Conservation (phyloP, 2,888 invertebrate species). For the Tortrix viridana region DNA sequence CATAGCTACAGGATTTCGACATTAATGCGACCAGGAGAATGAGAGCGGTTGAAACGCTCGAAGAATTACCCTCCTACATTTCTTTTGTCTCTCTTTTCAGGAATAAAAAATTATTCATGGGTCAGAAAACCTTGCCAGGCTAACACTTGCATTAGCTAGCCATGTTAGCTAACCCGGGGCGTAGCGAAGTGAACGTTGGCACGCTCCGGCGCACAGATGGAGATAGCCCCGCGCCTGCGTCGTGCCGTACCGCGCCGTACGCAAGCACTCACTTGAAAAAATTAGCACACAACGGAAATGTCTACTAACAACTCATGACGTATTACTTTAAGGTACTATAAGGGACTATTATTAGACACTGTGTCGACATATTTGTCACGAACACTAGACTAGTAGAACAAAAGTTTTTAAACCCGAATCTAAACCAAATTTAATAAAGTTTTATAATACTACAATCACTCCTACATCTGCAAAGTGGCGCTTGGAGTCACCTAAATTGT, state of each 20-base stretch:
- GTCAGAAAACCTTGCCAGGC: background rate
- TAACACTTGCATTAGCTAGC: slow-evolving; percentile 3
- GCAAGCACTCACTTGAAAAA: slow-evolving; percentile 71
- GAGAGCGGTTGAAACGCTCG: too few species aligned
- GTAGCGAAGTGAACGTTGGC: slow-evolving; percentile 73
- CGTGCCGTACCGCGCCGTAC: slow-evolving; percentile 54
- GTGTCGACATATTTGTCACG: background rate
- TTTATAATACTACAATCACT: too few species aligned
- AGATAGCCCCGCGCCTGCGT: slow-evolving; percentile 60
- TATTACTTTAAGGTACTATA: slow-evolving; percentile 44
- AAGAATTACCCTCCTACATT: too few species aligned
- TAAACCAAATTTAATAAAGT: too few species aligned
- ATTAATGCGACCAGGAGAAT: too few species aligned
- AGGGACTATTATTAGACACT: background rate
- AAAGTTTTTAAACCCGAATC: too few species aligned
- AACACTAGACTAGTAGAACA: background rate
- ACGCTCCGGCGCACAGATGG: slow-evolving; percentile 73
- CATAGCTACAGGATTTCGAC: too few species aligned
- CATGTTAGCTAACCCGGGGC: slow-evolving; percentile 27
- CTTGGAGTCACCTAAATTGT: too few species aligned
- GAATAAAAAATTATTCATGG: background rate
- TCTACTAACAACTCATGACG: slow-evolving; percentile 47
- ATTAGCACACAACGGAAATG: slow-evolving; percentile 81
- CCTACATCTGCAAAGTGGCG: too few species aligned
- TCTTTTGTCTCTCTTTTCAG: too few species aligned